These are phyloP conservation scores for Crocodylus rhombifer DNA, from an alignment of 2,797 vertebrate species.

Conservation along the genomic window DNA sequence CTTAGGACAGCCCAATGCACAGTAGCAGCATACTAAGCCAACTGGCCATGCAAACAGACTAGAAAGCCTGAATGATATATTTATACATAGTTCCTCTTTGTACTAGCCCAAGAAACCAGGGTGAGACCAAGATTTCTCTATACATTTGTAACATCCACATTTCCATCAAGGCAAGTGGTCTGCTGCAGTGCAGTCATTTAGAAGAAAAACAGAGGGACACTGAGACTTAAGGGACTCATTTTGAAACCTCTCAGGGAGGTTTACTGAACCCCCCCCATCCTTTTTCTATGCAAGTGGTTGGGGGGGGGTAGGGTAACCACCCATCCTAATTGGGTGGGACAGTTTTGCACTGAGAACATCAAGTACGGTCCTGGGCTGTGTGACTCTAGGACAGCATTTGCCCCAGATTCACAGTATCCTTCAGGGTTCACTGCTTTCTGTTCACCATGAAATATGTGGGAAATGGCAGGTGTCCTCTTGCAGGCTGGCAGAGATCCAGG, in stretches of 20 bases:
- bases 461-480: too few relatives aligned
- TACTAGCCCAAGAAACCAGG: background rate
- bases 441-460: too few relatives aligned
- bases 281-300: too few relatives aligned
- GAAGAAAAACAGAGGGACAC: conserved; percentile 26
- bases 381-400: too few relatives aligned
- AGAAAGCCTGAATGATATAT: too few relatives aligned
- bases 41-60: background rate
- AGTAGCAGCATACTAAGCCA: background rate
- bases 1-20: background rate
- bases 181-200: background rate
- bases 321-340: too few relatives aligned
- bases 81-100: background rate
- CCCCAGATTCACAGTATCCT: too few relatives aligned
- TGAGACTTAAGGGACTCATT: conserved; percentile 58
- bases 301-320: too few relatives aligned
- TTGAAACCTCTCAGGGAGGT: conserved; percentile 64
- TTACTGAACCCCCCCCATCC: background rate
- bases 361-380: too few relatives aligned
- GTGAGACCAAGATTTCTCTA: conserved; percentile 41
- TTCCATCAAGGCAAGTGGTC: conserved; percentile 1
- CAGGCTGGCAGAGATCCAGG: too few relatives aligned
- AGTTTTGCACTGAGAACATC: too few relatives aligned
- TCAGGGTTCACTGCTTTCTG: too few relatives aligned
- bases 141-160: conserved; percentile 33